Evolutionary conservation across 1,140 invertebrate species (phyloP).

Genomic region (Apis dorsata): DNA sequence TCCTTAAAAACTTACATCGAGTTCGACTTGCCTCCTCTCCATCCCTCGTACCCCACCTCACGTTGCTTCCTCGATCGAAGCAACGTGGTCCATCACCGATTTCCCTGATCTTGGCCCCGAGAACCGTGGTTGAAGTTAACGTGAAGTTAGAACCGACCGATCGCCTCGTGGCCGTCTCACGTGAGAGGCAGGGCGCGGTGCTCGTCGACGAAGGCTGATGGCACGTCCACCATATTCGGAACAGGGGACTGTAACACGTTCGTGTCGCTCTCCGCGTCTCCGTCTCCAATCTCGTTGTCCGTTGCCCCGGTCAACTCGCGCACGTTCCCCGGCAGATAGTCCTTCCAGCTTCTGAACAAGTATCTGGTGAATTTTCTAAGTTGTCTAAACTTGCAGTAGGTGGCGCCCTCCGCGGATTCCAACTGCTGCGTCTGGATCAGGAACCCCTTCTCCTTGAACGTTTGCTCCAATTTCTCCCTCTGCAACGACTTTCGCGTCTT

Average conservation of each 20-base stretch:
- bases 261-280: conserved; percentile 59
- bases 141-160: background rate
- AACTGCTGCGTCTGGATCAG: conserved; percentile 95
- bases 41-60: too few species aligned
- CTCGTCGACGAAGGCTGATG: conserved; percentile 69
- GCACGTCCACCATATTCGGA: conserved; percentile 65
- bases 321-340: conserved; percentile 92
- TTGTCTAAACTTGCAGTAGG: conserved; percentile 96
- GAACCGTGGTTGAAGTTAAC: background rate
- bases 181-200: conserved; percentile 71
- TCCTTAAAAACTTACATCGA: too few species aligned
- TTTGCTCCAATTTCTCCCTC: conserved; percentile 93
- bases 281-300: conserved; percentile 59
- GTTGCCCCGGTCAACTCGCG: conserved; percentile 73
- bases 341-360: conserved; percentile 95
- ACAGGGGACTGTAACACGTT: conserved; percentile 49
- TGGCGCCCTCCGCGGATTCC: conserved; percentile 94
- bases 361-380: conserved; percentile 95
- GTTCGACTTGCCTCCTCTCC: too few species aligned
- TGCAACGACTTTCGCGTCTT: conserved; percentile 91
- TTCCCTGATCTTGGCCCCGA: too few species aligned
- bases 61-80: too few species aligned
- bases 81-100: too few species aligned
- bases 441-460: conserved; percentile 95
- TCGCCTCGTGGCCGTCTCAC: conserved; percentile 47